Evolutionary conservation across 1,140 invertebrate genomes (phyloP).

Genomic region (Eriocheir sinensis): DNA sequence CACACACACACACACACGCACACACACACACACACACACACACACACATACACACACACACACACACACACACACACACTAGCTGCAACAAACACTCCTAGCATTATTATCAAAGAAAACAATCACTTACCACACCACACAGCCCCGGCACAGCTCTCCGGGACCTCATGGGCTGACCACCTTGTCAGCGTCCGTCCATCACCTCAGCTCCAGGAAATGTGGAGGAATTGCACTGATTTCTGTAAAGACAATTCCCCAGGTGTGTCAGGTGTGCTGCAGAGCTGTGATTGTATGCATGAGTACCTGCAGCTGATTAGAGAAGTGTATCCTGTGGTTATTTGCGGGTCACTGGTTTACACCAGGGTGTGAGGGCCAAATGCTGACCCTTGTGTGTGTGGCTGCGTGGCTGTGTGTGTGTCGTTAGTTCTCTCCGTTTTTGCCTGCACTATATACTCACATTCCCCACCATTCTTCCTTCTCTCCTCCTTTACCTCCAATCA

Average conservation of each 20-base stretch:
- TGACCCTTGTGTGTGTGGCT: background rate
- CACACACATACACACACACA: too few species aligned
- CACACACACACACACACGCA: too few species aligned
- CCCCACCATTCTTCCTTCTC: too few species aligned
- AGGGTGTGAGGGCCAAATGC: background rate
- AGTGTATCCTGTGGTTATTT: conserved; percentile 25
- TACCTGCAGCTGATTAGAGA: background rate
- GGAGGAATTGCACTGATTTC: background rate
- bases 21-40: background rate
- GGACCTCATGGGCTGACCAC: background rate
- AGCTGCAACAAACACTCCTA: too few species aligned
- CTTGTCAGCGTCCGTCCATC: background rate
- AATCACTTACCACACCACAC: background rate
- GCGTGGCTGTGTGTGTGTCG: background rate
- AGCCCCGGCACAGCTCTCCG: background rate
- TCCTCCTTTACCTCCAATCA: background rate
- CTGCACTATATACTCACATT: background rate
- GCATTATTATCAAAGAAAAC: background rate
- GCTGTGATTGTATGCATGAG: background rate
- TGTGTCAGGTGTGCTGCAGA: background rate
- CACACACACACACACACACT: too few species aligned
- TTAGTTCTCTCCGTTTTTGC: background rate
- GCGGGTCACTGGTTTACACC: background rate
- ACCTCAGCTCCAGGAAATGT: background rate
- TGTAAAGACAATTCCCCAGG: too few species aligned